Evolutionary conservation across 2,113 vertebrate species (phyloP).

Genomic region (Tautogolabrus adspersus): DNA sequence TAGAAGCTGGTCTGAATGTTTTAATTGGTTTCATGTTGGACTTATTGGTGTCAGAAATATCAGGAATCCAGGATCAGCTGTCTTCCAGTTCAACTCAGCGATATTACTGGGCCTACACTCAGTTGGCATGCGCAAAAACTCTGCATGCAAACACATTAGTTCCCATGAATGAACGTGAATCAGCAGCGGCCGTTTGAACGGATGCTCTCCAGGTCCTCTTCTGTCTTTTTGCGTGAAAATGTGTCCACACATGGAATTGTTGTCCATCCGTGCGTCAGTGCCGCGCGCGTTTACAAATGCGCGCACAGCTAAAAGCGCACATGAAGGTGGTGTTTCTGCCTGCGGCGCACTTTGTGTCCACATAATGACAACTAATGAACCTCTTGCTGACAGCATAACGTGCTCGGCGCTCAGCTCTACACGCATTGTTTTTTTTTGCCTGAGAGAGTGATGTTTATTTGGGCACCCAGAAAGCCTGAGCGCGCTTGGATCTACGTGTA

Average conservation of each 20-base stretch:
- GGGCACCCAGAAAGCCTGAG: not conserved
- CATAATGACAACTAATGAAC: constrained; percentile 41
- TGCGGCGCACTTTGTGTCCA: constrained; percentile 36
- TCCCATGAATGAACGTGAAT: not conserved
- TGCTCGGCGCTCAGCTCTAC: not conserved
- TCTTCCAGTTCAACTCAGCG: not conserved
- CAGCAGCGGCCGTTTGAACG: not conserved
- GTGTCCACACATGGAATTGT: not conserved
- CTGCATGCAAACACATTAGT: not conserved
- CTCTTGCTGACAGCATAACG: constrained; percentile 25
- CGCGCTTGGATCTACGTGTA: constrained; percentile 12
- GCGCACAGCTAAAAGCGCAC: constrained; percentile 28
- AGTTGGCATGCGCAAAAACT: not conserved
- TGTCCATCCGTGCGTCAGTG: constrained; percentile 25
- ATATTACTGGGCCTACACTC: not conserved
- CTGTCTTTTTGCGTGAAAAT: not conserved
- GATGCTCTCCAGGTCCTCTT: not conserved
- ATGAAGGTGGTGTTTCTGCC: constrained; percentile 26
- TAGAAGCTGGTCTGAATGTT: too few species aligned
- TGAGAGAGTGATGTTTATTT: not conserved
- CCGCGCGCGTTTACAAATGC: constrained; percentile 11
- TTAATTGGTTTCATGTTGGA: not conserved
- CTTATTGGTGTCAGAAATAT: not conserved
- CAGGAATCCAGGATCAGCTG: not conserved
- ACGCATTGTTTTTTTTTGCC: not conserved